phyloP scores from a whole-genome alignment of 1,140 invertebrate species.

The Aporrectodea caliginosa region DNA sequence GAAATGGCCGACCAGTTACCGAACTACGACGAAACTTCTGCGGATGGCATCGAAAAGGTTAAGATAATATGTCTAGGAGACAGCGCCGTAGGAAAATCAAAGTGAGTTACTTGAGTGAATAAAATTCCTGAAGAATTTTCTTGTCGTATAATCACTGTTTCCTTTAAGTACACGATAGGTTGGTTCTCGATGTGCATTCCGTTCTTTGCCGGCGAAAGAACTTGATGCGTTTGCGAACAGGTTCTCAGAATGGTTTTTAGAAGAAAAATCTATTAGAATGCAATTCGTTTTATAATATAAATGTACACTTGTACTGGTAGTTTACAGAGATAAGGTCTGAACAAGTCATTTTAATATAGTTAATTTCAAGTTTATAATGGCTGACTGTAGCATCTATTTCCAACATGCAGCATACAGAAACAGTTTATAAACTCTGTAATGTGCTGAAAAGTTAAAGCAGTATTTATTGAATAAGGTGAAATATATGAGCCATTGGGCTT shows the following conservation, averaged over 20 bases:
- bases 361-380: too few species aligned
- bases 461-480: too few species aligned
- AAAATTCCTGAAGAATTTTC: background rate
- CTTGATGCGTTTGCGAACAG: background rate
- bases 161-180: background rate
- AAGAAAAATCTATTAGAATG: background rate
- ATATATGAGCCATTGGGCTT: too few species aligned
- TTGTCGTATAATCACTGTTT: background rate
- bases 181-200: background rate
- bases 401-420: too few species aligned
- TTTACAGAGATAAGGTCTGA: too few species aligned
- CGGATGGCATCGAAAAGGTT: constrained; percentile 55
- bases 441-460: too few species aligned
- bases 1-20: constrained; percentile 34
- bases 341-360: too few species aligned
- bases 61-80: constrained; percentile 63
- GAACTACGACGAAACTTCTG: constrained; percentile 54
- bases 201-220: background rate
- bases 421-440: too few species aligned
- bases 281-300: background rate
- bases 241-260: background rate
- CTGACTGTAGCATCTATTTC: too few species aligned
- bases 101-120: constrained; percentile 56
- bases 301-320: too few species aligned
- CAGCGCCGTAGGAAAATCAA: constrained; percentile 63